These are phyloP conservation scores for Suncus etruscus DNA, from an alignment of 2,113 vertebrate species.

Conservation along the genomic window DNA sequence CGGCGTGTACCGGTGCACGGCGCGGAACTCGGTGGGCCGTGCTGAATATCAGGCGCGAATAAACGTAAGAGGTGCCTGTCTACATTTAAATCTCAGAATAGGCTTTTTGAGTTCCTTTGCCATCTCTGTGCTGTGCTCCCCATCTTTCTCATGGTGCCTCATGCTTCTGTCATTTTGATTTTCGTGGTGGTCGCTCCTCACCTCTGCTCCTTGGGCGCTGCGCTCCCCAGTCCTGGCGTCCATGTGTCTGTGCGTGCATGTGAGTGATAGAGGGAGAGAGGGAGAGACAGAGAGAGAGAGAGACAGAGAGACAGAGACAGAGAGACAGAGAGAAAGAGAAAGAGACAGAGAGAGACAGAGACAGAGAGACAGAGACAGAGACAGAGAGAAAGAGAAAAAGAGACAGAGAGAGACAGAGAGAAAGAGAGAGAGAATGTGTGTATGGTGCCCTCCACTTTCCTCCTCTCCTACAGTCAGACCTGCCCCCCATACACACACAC, in stretches of 20 bases:
- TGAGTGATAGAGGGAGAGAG: no score
- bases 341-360: no score
- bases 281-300: no score
- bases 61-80: conserved; percentile 99
- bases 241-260: neutral
- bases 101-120: conserved; percentile 85
- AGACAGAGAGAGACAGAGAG: no score
- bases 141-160: conserved; percentile 72
- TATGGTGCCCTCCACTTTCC: neutral
- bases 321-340: no score
- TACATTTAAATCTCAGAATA: conserved; percentile 99
- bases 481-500: neutral
- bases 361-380: no score
- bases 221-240: neutral
- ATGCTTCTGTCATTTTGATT: conserved; percentile 77
- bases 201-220: neutral
- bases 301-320: no score
- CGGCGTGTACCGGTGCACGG: conserved; percentile 98
- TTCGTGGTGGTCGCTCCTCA: neutral
- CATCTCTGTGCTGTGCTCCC: conserved; percentile 73
- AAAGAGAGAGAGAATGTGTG: no score
- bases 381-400: no score
- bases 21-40: conserved; percentile 99
- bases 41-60: conserved; percentile 99
- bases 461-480: neutral